Base-by-base conservation (phyloP, 2,113 vertebrate species). In the Pantherophis guttatus region DNA sequence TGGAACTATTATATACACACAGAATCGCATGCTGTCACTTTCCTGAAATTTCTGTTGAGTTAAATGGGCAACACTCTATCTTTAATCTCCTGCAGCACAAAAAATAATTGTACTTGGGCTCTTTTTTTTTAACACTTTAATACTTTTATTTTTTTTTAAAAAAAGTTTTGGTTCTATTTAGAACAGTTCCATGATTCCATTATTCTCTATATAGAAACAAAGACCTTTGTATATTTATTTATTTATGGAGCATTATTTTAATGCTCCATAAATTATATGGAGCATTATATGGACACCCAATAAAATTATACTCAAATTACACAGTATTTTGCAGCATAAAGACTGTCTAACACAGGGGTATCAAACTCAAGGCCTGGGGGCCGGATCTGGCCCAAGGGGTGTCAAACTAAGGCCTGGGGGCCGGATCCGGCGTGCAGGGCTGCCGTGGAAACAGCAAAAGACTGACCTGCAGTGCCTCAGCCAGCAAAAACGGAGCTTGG, bases 1-100 rank as follows among this genome's bases (percentile, higher is more conserved):
- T 90, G 88, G 92, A 93, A 93, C 89, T 85, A 90, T 90, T 93
- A 54, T 44, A 93, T 21, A 59, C n/a, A 86, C 50, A 87, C 50
- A 93, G 70, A 90, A 90, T 90, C 86, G 48, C 88, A 87, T 87
- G 81, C 81, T 93, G 89, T 90, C 57, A 93, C 81, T 89, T 90
- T 90, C 59, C 81, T 90, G 89, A 86, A 93, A 93, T 86, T 62
- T 90, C 21, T 53, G 88, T 81, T 90, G 54, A 93, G 70, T 90
- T 93, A 90, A 93, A 33, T 29, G 57, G 70, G 57, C 23, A 65
- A 53, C 33, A 39, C 8, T 62, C 21, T 50, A 15, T n/a, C 13
- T 62, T 88, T 62, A 88, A 39, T 26, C 50, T 39, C 50, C 13
- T 53, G 70, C 44, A 53, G 29, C 10, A 86, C 21, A 87, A 90